Conservation (phyloP, 2,113 vertebrate species). For the Plectropomus leopardus region DNA sequence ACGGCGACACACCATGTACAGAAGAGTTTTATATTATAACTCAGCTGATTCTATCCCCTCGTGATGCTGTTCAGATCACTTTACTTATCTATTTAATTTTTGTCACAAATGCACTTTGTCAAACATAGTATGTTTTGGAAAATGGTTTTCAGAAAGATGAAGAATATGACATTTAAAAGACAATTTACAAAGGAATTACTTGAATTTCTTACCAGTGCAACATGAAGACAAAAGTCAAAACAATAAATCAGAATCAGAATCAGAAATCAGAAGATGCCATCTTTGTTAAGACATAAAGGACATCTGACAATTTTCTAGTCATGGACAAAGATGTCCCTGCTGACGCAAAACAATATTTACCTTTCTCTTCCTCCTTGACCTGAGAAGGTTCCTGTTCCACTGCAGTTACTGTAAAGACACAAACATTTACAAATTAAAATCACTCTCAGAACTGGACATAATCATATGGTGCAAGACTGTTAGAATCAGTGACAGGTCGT, state of each 20-base stretch:
- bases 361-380: constrained; percentile 89
- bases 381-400: constrained; percentile 82
- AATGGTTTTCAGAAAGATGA: no score
- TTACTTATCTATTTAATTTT: no score
- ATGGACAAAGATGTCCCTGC: neutral
- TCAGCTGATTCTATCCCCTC: no score
- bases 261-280: no score
- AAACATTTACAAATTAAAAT: constrained; percentile 33
- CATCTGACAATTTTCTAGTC: neutral
- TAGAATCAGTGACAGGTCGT: constrained; percentile 66
- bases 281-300: neutral
- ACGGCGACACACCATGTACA: no score
- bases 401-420: constrained; percentile 84
- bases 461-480: constrained; percentile 58
- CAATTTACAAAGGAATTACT: neutral
- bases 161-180: neutral
- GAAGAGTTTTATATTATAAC: no score
- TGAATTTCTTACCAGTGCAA: neutral
- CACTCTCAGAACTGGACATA: neutral
- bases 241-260: no score
- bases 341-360: constrained; percentile 82
- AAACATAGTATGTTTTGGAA: no score
- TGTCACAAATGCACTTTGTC: no score
- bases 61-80: no score
- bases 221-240: neutral